These are phyloP conservation scores for Piprites chloris DNA, from an alignment of 2,113 vertebrate genomes.

Conservation along the genomic window DNA sequence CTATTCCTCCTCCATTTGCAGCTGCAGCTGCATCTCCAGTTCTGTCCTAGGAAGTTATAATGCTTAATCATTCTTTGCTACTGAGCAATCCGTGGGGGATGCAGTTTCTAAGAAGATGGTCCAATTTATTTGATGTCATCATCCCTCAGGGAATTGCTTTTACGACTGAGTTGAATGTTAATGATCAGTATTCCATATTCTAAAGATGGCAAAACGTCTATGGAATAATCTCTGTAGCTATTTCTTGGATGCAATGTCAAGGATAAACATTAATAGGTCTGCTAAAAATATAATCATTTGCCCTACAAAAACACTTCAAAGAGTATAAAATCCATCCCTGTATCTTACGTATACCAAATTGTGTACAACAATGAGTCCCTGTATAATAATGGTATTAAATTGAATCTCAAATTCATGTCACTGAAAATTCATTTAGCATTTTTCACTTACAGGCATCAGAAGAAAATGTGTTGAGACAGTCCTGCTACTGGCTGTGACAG, in stretches of 20 bases:
- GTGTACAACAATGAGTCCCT: neutral
- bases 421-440: constrained; percentile 32
- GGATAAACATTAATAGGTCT: constrained; percentile 54
- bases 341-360: neutral
- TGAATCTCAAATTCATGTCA: neutral
- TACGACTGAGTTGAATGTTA: constrained; percentile 25
- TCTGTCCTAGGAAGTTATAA: neutral
- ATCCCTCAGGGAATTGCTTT: neutral
- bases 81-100: neutral
- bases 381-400: neutral
- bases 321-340: constrained; percentile 12
- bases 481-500: neutral
- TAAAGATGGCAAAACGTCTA: constrained; percentile 40
- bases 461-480: neutral
- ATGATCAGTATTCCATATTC: constrained; percentile 18
- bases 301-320: neutral
- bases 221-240: neutral
- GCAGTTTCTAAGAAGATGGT: neutral
- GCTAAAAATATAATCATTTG: constrained; percentile 39
- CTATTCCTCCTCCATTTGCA: neutral
- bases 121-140: constrained; percentile 19
- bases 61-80: neutral
- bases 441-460: constrained; percentile 13
- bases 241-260: constrained; percentile 21
- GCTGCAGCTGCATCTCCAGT: neutral